These are phyloP conservation scores for Ophion ellenae DNA, from an alignment of 2,888 invertebrate genomes.

Conservation along the genomic window DNA sequence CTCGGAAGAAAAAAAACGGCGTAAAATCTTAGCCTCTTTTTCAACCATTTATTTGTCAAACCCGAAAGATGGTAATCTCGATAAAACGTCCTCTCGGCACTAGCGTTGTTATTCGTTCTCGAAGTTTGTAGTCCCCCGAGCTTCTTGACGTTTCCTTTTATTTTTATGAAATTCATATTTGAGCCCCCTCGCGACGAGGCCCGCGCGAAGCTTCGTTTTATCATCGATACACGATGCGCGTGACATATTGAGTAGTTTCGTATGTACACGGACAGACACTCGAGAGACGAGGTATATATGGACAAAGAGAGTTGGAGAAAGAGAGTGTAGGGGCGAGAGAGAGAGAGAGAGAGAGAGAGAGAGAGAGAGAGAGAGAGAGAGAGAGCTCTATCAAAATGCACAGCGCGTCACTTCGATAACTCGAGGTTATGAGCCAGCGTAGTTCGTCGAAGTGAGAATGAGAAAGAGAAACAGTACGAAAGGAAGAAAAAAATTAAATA, in stretches of 20 bases:
- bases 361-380: conserved; percentile 13
- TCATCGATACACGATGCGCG: conserved; percentile 55
- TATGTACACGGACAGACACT: neutral
- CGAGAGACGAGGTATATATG: neutral
- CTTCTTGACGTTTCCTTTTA: neutral
- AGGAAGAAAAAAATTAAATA: conserved; percentile 22
- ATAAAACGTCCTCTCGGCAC: neutral
- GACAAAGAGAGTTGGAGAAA: neutral
- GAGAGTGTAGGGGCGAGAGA: neutral
- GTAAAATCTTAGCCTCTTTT: neutral
- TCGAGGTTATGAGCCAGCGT: conserved; percentile 64
- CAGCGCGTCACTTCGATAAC: conserved; percentile 58
- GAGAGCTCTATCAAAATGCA: conserved; percentile 56
- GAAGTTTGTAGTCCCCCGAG: neutral
- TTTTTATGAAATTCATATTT: conserved; percentile 49
- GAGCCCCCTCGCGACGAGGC: conserved; percentile 12
- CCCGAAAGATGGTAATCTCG: too few species aligned
- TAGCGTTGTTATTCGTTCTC: neutral
- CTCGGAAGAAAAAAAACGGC: neutral
- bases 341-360: conserved; percentile 9
- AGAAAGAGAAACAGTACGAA: conserved; percentile 49
- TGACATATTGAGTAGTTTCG: conserved; percentile 60
- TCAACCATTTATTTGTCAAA: too few species aligned
- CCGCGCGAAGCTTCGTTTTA: conserved; percentile 53
- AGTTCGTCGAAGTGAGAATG: conserved; percentile 52